A percentile compares a stretch with the other conserved stretches of the same genome.
These are phyloP conservation scores for Nyctibius bracteatus DNA, from an alignment of 2,113 vertebrate species.

Conservation along the genomic window DNA sequence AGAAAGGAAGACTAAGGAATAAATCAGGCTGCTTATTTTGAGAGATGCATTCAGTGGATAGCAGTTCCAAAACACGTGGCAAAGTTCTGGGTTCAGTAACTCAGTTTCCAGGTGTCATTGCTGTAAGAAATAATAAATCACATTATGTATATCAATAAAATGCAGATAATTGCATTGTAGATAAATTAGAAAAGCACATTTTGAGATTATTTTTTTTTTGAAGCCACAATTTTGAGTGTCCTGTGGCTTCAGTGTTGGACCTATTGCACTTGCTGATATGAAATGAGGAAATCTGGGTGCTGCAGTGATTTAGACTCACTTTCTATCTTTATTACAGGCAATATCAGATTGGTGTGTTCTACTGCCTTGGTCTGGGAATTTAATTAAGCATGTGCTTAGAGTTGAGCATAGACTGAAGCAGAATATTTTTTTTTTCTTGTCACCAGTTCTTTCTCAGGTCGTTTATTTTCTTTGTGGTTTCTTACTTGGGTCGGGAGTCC, in stretches of 20 bases:
- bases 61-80: background rate
- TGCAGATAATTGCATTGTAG: background rate
- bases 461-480: background rate
- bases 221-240: background rate
- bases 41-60: background rate
- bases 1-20: slow-evolving; percentile 49
- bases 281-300: background rate
- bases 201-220: background rate
- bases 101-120: slow-evolving; percentile 8
- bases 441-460: background rate
- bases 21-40: slow-evolving; percentile 58
- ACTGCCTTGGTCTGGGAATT: background rate
- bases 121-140: slow-evolving; percentile 25
- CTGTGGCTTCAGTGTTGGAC: background rate
- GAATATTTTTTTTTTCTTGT: background rate
- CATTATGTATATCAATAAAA: slow-evolving; percentile 9
- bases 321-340: background rate
- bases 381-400: background rate
- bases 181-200: slow-evolving; percentile 28
- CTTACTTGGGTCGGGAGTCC: background rate
- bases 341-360: background rate
- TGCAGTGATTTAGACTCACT: background rate
- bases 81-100: slow-evolving; percentile 2
- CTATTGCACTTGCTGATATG: background rate
- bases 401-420: background rate